phyloP scores from a whole-genome alignment of 2,888 invertebrate genomes.

The Luffia ferchaultella region DNA sequence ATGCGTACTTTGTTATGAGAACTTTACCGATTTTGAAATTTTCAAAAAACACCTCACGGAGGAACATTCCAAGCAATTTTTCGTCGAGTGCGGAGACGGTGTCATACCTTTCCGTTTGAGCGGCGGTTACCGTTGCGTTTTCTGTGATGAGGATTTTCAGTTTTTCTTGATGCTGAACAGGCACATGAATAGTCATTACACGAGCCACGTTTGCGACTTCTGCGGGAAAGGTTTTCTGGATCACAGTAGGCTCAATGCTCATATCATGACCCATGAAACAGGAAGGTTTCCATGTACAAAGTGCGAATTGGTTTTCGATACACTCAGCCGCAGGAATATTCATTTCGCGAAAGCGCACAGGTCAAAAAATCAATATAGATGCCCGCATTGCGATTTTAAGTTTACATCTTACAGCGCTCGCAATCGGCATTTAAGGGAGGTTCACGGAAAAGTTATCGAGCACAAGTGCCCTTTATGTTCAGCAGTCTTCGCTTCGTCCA shows the following conservation, averaged over 20 bases:
- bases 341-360: conserved; percentile 33
- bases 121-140: conserved; percentile 22
- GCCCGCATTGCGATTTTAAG: conserved; percentile 3
- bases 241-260: conserved; percentile 33
- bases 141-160: conserved; percentile 23
- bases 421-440: background rate
- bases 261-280: conserved; percentile 32
- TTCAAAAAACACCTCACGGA: conserved; percentile 22
- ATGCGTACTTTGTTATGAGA: conserved; percentile 36
- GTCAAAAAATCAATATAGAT: conserved; percentile 14
- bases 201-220: conserved; percentile 40
- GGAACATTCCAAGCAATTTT: conserved; percentile 22
- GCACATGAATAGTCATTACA: conserved; percentile 48
- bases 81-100: conserved; percentile 19
- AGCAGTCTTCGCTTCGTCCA: background rate
- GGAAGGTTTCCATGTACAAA: conserved; percentile 30
- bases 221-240: conserved; percentile 48
- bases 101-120: conserved; percentile 28
- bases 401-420: background rate
- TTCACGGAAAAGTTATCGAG: background rate
- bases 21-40: conserved; percentile 30
- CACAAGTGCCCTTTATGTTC: conserved; percentile 4
- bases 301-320: conserved; percentile 34
- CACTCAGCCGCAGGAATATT: conserved; percentile 26
- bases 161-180: conserved; percentile 32